These are phyloP conservation scores for Bombus superbus DNA, from an alignment of 1,140 invertebrate genomes.

Conservation along the genomic window DNA sequence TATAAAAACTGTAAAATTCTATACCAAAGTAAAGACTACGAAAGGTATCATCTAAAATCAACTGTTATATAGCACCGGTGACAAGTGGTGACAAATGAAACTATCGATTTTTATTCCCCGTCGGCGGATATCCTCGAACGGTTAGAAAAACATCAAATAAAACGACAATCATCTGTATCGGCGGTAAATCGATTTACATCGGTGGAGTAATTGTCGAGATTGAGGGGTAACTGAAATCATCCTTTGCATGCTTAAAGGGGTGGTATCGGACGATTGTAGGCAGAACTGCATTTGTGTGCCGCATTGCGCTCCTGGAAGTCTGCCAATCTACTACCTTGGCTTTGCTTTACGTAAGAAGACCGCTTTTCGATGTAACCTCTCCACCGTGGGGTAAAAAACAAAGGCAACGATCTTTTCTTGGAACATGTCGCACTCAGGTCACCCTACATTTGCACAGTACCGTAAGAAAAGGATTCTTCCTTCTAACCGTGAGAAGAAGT, in stretches of 20 bases:
- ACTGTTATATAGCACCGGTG: too few species aligned
- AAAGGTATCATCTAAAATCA: too few species aligned
- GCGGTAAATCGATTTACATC: background rate
- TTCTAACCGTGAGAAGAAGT: background rate
- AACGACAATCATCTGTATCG: background rate
- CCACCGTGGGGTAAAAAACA: background rate
- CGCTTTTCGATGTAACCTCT: constrained; percentile 28
- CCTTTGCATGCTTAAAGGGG: constrained; percentile 46
- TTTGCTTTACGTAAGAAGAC: constrained; percentile 52
- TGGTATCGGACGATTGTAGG: constrained; percentile 25
- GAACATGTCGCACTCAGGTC: background rate
- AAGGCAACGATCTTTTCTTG: background rate
- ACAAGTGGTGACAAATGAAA: background rate
- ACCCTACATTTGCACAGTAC: background rate
- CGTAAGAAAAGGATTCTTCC: too few species aligned
- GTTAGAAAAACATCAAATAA: background rate
- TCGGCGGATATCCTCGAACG: background rate
- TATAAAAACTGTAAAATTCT: too few species aligned
- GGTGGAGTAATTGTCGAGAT: constrained; percentile 14
- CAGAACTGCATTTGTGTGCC: constrained; percentile 60
- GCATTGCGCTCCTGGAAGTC: constrained; percentile 76
- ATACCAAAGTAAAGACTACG: too few species aligned
- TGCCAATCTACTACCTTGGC: constrained; percentile 67
- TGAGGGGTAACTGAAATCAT: constrained; percentile 30
- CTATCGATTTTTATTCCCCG: background rate